phyloP scores from a whole-genome alignment of 2,888 invertebrate genomes.

The Tethea ocularis region DNA sequence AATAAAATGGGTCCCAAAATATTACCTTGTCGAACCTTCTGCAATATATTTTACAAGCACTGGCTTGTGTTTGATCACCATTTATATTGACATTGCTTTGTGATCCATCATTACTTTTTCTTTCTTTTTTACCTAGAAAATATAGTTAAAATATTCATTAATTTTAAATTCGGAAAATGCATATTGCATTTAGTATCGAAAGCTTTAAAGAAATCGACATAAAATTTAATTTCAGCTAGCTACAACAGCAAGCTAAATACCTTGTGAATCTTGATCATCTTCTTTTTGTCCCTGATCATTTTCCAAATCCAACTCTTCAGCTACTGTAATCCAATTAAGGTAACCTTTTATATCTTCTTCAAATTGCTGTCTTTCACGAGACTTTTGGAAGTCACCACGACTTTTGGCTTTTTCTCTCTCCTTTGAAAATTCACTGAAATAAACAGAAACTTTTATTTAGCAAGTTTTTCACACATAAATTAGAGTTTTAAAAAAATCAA shows the following conservation, averaged over 20 bases:
- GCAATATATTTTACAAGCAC: conserved; percentile 72
- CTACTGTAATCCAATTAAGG: conserved; percentile 99
- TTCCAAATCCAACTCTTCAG: conserved; percentile 98
- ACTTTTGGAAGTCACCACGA: conserved; percentile 98
- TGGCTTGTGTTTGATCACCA: conserved; percentile 82
- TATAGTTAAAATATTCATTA: neutral
- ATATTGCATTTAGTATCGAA: neutral
- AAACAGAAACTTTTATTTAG: too few species aligned
- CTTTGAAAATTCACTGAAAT: conserved; percentile 97
- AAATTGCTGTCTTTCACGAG: conserved; percentile 98
- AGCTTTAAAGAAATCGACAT: neutral
- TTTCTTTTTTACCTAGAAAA: conserved; percentile 66
- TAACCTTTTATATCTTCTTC: conserved; percentile 99
- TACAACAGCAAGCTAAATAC: conserved; percentile 31
- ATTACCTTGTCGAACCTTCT: conserved; percentile 74
- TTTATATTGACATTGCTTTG: conserved; percentile 62
- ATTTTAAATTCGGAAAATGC: neutral
- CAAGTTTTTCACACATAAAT: too few species aligned
- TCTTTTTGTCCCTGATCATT: conserved; percentile 89
- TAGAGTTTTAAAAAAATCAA: too few species aligned
- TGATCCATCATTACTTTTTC: conserved; percentile 69
- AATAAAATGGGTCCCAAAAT: conserved; percentile 17
- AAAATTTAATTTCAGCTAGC: neutral
- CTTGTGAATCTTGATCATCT: conserved; percentile 85
- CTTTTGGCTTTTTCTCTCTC: conserved; percentile 99